Conservation (phyloP, 2,797 vertebrate species). For the Enteromius radiatus region DNA sequence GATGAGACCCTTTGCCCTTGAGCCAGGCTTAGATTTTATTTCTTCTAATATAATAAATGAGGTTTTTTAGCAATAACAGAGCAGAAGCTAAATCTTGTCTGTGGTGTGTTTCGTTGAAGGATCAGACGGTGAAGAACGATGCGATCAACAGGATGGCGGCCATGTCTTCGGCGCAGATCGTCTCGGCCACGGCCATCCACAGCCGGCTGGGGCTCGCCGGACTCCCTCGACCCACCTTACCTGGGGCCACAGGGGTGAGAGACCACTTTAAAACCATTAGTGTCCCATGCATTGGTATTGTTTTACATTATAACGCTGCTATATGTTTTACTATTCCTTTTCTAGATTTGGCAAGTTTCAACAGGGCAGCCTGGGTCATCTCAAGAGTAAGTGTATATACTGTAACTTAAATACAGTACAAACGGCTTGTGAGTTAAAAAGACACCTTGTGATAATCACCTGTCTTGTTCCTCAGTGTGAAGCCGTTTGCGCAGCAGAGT, state of each 20-base stretch:
- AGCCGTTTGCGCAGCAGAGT: slow-evolving; percentile 95
- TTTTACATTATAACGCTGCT: neutral
- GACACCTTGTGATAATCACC: neutral
- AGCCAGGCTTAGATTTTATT: neutral
- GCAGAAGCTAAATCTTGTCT: slow-evolving; percentile 24
- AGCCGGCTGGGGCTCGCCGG: slow-evolving; percentile 96
- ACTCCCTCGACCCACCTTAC: slow-evolving; percentile 90
- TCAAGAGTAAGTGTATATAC: slow-evolving; percentile 85
- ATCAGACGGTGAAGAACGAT: slow-evolving; percentile 98
- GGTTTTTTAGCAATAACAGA: neutral
- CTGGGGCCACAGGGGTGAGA: slow-evolving; percentile 91
- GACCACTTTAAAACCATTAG: slow-evolving; percentile 22
- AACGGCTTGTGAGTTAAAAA: neutral
- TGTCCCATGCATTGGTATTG: neutral
- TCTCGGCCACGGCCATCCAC: slow-evolving; percentile 97
- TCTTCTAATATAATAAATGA: neutral
- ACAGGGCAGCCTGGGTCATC: slow-evolving; percentile 89
- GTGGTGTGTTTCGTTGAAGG: slow-evolving; percentile 80
- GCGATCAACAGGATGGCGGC: slow-evolving; percentile 98
- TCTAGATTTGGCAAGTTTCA: slow-evolving; percentile 89
- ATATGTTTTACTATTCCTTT: slow-evolving; percentile 30
- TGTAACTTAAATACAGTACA: neutral
- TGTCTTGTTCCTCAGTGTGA: slow-evolving; percentile 81
- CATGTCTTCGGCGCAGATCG: slow-evolving; percentile 99
- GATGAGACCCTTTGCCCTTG: neutral